Evolutionary conservation across 2,888 invertebrate genomes (phyloP).

Genomic region (Gibbula magus): DNA sequence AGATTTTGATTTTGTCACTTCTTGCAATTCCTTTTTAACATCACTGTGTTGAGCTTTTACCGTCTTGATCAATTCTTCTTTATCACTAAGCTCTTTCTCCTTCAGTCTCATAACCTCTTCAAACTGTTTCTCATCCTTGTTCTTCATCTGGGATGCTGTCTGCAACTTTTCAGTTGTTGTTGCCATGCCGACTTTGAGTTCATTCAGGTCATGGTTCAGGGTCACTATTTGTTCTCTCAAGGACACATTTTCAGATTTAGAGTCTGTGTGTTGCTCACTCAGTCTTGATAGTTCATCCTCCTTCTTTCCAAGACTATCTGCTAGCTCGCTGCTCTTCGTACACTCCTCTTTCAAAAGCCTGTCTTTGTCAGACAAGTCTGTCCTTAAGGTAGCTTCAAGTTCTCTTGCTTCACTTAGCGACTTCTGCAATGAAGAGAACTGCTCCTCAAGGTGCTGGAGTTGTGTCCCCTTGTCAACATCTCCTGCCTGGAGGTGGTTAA

Average conservation of each 20-base stretch:
- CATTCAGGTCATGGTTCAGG: conserved; percentile 27
- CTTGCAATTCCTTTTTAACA: conserved; percentile 31
- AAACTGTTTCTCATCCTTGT: conserved; percentile 9
- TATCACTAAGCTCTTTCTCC: conserved; percentile 8
- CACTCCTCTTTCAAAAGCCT: neutral
- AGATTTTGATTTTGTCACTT: conserved; percentile 30
- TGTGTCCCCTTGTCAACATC: conserved; percentile 36
- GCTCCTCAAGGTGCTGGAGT: conserved; percentile 39
- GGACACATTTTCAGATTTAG: conserved; percentile 35
- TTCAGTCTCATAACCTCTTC: conserved; percentile 11
- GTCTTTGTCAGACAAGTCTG: conserved; percentile 4
- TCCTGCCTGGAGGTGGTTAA: conserved; percentile 30
- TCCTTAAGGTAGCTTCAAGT: conserved; percentile 8
- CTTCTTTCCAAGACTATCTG: conserved; percentile 23
- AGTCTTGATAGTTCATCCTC: conserved; percentile 23
- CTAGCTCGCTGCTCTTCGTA: neutral
- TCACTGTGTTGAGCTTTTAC: conserved; percentile 8
- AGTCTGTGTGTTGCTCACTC: conserved; percentile 13
- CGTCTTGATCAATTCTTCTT: conserved; percentile 8
- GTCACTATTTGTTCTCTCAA: conserved; percentile 30
- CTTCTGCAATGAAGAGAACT: conserved; percentile 29
- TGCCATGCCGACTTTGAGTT: conserved; percentile 30
- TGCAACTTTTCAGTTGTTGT: conserved; percentile 14
- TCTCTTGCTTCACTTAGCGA: conserved; percentile 28
- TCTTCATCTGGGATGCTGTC: neutral